Evolutionary conservation across 1,140 invertebrate genomes (phyloP).

Genomic region (Cherax destructor): DNA sequence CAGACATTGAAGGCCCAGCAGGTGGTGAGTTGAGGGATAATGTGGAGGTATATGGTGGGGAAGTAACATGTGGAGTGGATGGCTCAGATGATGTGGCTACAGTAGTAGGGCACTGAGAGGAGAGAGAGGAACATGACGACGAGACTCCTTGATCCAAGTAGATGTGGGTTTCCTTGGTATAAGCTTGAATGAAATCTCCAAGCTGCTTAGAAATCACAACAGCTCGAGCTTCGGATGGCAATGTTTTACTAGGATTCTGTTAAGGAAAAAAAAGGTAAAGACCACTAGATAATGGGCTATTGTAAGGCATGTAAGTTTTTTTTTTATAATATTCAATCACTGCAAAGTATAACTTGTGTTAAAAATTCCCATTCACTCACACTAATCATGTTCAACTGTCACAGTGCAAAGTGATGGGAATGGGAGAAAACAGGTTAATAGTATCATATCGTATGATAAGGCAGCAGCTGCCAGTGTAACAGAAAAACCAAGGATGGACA

Average conservation of each 20-base stretch:
- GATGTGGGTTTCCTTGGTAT: constrained; percentile 87
- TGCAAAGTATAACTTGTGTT: too few species aligned
- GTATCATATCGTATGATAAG: too few species aligned
- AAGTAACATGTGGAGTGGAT: constrained; percentile 61
- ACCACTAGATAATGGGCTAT: too few species aligned
- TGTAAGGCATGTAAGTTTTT: too few species aligned
- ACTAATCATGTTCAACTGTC: too few species aligned
- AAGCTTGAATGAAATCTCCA: constrained; percentile 93
- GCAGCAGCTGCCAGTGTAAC: too few species aligned
- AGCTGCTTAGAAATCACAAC: constrained; percentile 92
- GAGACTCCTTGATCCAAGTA: constrained; percentile 66
- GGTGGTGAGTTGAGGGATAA: constrained; percentile 55
- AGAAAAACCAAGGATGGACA: too few species aligned
- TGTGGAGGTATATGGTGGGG: constrained; percentile 59
- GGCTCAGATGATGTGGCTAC: constrained; percentile 64
- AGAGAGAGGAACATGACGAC: constrained; percentile 62
- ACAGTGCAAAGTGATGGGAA: too few species aligned
- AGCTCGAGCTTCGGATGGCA: constrained; percentile 88
- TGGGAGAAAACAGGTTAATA: too few species aligned
- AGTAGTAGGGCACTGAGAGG: constrained; percentile 64
- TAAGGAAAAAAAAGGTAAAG: constrained; percentile 70
- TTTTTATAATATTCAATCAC: too few species aligned
- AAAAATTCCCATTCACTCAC: too few species aligned
- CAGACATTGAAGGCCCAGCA: constrained; percentile 28
- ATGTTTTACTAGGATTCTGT: constrained; percentile 84